Conservation (phyloP, 1,140 invertebrate species). For the Eufriesea mexicana region DNA sequence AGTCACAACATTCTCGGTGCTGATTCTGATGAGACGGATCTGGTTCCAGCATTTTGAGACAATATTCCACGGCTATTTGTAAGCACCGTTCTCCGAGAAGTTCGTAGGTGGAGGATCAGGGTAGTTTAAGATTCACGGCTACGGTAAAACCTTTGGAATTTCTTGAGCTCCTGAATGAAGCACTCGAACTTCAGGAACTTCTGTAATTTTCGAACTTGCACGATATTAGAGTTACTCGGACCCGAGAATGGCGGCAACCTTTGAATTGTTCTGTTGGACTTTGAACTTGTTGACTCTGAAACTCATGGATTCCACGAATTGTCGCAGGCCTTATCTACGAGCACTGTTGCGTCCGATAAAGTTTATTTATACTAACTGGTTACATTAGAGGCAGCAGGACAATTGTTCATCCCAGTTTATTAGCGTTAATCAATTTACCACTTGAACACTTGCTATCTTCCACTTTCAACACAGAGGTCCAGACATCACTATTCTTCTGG, state of each 20-base stretch:
- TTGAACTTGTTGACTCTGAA: slow-evolving; percentile 27
- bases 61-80: not conserved
- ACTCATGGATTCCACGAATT: not conserved
- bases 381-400: no score
- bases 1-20: not conserved
- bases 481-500: no score
- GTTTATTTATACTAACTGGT: not conserved
- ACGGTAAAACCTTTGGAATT: slow-evolving; percentile 21
- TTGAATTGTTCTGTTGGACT: slow-evolving; percentile 31
- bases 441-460: no score
- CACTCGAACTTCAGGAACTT: slow-evolving; percentile 23
- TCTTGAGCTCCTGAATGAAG: not conserved
- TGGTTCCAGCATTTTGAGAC: not conserved
- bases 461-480: no score
- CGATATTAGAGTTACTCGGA: slow-evolving; percentile 7
- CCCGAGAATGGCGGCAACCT: slow-evolving; percentile 5
- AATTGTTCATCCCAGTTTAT: not conserved
- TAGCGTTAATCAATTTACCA: no score
- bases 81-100: not conserved
- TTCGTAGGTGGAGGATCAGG: not conserved
- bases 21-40: not conserved
- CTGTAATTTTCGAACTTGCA: slow-evolving; percentile 29
- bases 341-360: not conserved
- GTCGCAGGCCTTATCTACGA: not conserved
- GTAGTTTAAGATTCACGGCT: slow-evolving; percentile 22